These are phyloP conservation scores for Girardinichthys multiradiatus DNA, from an alignment of 2,113 vertebrate genomes.

Conservation along the genomic window DNA sequence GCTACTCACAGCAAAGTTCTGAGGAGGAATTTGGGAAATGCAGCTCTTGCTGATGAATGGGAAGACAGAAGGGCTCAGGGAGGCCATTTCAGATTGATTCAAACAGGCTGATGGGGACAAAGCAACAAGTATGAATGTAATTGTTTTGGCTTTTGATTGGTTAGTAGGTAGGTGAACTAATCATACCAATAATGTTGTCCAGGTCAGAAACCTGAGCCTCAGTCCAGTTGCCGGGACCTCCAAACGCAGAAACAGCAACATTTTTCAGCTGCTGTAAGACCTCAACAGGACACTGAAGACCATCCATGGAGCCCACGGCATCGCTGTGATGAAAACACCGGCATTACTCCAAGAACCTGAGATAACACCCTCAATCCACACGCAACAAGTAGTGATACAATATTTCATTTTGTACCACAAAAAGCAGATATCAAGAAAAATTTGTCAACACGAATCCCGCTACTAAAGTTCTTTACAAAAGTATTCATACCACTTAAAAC, in stretches of 20 bases:
- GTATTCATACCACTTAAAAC: too few relatives aligned
- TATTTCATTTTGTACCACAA: not conserved
- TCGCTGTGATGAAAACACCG: conserved; percentile 59
- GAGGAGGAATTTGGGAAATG: conserved; percentile 64
- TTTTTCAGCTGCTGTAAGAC: conserved; percentile 50
- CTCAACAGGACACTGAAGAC: conserved; percentile 43
- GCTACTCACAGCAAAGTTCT: conserved; percentile 68
- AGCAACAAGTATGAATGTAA: not conserved
- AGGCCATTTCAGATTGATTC: conserved; percentile 47
- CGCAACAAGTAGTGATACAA: too few relatives aligned
- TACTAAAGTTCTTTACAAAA: too few relatives aligned
- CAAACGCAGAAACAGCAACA: conserved; percentile 56
- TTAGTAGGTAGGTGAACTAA: not conserved
- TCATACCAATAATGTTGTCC: conserved; percentile 72
- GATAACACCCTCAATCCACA: not conserved
- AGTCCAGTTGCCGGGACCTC: conserved; percentile 59
- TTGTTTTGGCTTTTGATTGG: not conserved
- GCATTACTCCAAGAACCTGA: not conserved
- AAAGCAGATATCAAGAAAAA: not conserved
- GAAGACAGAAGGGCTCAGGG: conserved; percentile 55
- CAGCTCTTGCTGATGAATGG: conserved; percentile 48
- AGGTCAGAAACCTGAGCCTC: conserved; percentile 58
- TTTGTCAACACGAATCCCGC: too few relatives aligned
- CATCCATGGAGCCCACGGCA: conserved; percentile 60
- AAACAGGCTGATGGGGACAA: conserved; percentile 64